These are phyloP conservation scores for Euplexia lucipara DNA, from an alignment of 2,888 invertebrate species.

Conservation along the genomic window DNA sequence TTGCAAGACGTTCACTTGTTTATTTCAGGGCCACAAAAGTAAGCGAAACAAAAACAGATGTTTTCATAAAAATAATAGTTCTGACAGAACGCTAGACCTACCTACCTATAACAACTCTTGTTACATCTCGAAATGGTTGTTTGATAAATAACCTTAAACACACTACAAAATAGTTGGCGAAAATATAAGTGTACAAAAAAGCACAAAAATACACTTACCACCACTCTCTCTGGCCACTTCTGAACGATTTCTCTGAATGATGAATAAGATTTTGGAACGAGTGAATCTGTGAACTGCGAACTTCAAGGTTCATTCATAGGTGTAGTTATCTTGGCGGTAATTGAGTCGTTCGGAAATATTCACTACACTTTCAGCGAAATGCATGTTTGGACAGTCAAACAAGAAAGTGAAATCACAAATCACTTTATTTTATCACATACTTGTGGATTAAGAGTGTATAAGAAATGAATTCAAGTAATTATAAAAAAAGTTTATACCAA, in stretches of 20 bases:
- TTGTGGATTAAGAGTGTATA: neutral
- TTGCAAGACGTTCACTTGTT: slow-evolving; percentile 61
- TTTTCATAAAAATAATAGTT: slow-evolving; percentile 25
- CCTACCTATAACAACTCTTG: neutral
- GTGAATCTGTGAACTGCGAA: slow-evolving; percentile 17
- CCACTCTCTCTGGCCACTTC: slow-evolving; percentile 61
- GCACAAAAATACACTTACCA: slow-evolving; percentile 72
- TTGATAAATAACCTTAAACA: neutral
- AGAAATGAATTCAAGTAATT: too few species aligned
- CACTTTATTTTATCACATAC: neutral
- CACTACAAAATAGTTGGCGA: slow-evolving; percentile 12
- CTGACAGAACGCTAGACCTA: slow-evolving; percentile 17
- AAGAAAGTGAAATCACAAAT: neutral
- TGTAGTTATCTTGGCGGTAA: neutral
- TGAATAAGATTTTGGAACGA: slow-evolving; percentile 59
- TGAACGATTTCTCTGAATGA: slow-evolving; percentile 65
- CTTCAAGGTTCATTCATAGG: slow-evolving; percentile 44
- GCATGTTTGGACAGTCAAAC: too few species aligned
- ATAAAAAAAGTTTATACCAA: neutral
- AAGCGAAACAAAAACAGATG: slow-evolving; percentile 71
- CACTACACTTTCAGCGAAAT: neutral
- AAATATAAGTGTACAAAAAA: slow-evolving; percentile 47
- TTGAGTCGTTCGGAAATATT: slow-evolving; percentile 48
- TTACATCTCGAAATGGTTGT: neutral
- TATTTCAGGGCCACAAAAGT: slow-evolving; percentile 72